Evolutionary conservation across 2,888 invertebrate genomes (phyloP).

Genomic region (Tetragonula carbonaria): DNA sequence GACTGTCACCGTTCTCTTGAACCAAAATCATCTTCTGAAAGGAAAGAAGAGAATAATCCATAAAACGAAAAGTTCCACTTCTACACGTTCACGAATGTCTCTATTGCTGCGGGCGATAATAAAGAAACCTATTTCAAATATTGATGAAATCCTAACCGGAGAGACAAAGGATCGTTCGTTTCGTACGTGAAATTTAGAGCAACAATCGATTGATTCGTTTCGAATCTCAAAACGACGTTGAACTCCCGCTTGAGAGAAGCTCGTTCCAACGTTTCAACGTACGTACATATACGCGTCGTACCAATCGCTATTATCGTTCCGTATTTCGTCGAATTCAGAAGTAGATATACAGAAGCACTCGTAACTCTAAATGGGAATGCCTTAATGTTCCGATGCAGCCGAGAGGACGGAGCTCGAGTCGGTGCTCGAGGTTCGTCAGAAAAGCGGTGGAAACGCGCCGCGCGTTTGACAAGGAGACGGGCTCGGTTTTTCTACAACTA

Average conservation of each 20-base stretch:
- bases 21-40: too few relatives aligned
- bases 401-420: too few relatives aligned
- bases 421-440: not conserved
- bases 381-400: too few relatives aligned
- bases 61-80: too few relatives aligned
- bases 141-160: too few relatives aligned
- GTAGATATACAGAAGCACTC: not conserved
- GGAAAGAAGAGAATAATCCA: too few relatives aligned
- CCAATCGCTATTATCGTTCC: not conserved
- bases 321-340: not conserved
- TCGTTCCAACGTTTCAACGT: not conserved
- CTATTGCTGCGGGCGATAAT: too few relatives aligned
- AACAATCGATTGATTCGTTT: not conserved
- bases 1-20: too few relatives aligned
- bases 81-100: too few relatives aligned
- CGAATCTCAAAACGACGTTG: not conserved
- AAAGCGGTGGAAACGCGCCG: not conserved
- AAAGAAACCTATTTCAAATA: too few relatives aligned
- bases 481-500: not conserved
- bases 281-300: not conserved
- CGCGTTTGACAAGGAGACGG: not conserved
- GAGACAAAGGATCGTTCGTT: not conserved
- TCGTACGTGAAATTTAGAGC: not conserved
- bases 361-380: not conserved
- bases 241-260: too few relatives aligned